Conservation (phyloP, 2,888 invertebrate genomes). For the Bhutanitis thaidina region DNA sequence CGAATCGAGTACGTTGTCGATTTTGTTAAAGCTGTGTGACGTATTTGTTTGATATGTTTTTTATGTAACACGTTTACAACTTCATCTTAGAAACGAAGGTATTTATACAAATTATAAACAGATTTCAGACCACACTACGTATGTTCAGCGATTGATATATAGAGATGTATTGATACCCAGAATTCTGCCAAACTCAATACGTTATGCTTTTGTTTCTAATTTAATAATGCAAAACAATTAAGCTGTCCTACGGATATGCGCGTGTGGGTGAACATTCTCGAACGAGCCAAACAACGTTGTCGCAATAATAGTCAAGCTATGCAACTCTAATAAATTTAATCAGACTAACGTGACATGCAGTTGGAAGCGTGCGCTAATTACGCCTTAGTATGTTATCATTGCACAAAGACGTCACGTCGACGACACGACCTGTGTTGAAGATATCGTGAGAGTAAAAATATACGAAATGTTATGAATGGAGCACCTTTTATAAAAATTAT, state of each 20-base stretch:
- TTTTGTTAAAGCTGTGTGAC: too few species aligned
- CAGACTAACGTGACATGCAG: constrained; percentile 23
- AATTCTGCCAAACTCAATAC: too few species aligned
- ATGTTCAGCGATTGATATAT: too few species aligned
- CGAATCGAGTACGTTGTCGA: too few species aligned
- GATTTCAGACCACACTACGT: too few species aligned
- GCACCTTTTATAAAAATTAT: too few species aligned
- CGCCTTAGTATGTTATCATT: constrained; percentile 2
- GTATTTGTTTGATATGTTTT: too few species aligned
- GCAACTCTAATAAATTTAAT: constrained; percentile 23
- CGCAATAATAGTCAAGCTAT: constrained; percentile 20
- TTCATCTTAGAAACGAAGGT: too few species aligned
- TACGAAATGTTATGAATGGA: too few species aligned
- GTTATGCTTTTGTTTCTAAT: background rate
- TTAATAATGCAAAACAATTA: background rate
- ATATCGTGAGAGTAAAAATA: background rate
- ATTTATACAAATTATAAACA: too few species aligned
- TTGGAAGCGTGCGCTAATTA: constrained; percentile 21
- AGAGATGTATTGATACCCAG: too few species aligned
- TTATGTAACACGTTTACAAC: too few species aligned
- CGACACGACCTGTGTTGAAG: background rate
- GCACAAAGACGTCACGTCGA: background rate
- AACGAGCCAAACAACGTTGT: constrained; percentile 22
- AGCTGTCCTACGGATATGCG: background rate
- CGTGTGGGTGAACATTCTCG: constrained; percentile 15